Conservation (phyloP, 2,888 invertebrate species). For the Drosophila paramelanica region DNA sequence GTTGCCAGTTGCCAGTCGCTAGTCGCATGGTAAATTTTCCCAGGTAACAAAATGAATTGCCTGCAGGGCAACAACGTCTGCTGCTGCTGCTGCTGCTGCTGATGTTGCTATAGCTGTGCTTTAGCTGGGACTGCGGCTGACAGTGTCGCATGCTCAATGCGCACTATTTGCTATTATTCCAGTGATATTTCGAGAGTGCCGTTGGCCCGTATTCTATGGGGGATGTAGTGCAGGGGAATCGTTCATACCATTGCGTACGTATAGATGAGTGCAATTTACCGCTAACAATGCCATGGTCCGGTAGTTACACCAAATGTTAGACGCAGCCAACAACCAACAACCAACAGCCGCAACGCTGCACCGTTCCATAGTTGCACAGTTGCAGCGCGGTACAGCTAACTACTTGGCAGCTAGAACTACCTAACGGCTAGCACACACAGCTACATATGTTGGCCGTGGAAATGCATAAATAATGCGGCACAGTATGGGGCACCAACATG, state of each 20-base stretch:
- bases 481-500: constrained; percentile 68
- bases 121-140: constrained; percentile 60
- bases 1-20: constrained; percentile 20
- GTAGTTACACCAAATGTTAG: constrained; percentile 79
- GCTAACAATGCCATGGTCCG: constrained; percentile 78
- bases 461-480: constrained; percentile 79
- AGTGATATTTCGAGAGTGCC: constrained; percentile 74
- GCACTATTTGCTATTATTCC: constrained; percentile 77
- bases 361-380: constrained; percentile 36
- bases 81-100: constrained; percentile 21
- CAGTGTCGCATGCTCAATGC: constrained; percentile 79
- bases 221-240: constrained; percentile 41
- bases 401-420: constrained; percentile 68
- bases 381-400: constrained; percentile 58
- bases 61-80: constrained; percentile 52
- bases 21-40: constrained; percentile 63
- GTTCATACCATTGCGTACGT: constrained; percentile 45
- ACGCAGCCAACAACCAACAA: constrained; percentile 64
- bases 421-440: constrained; percentile 60
- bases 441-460: constrained; percentile 79
- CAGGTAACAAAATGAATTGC: constrained; percentile 79
- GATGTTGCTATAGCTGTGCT: constrained; percentile 17
- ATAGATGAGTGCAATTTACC: constrained; percentile 81
- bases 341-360: constrained; percentile 30
- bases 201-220: constrained; percentile 26